Evolutionary conservation across 1,140 invertebrate species (phyloP).

Genomic region (Dendrolimus kikuchii): DNA sequence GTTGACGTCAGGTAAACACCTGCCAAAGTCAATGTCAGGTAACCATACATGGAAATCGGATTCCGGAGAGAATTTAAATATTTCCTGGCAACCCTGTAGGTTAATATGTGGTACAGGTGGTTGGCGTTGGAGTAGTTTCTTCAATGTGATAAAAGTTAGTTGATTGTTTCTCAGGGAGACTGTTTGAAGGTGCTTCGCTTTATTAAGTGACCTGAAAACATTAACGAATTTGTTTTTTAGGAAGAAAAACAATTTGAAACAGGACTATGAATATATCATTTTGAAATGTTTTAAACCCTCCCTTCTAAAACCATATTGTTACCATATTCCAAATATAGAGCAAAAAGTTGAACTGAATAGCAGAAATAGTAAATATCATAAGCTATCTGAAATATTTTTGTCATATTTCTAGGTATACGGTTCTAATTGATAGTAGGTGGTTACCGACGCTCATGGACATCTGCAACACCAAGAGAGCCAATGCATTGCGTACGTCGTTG

Average conservation of each 20-base stretch:
- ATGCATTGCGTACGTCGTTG: too few relatives aligned
- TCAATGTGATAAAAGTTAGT: constrained; percentile 63
- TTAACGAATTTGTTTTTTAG: constrained; percentile 8
- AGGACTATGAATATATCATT: too few relatives aligned
- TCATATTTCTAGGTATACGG: too few relatives aligned
- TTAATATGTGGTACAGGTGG: constrained; percentile 62
- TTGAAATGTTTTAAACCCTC: too few relatives aligned
- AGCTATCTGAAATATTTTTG: too few relatives aligned
- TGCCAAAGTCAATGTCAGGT: constrained; percentile 52
- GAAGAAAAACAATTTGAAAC: background rate
- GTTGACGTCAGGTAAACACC: constrained; percentile 59
- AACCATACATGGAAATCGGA: constrained; percentile 65
- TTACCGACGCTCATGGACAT: too few relatives aligned
- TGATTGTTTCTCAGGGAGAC: constrained; percentile 54
- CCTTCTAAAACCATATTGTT: too few relatives aligned
- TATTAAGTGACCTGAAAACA: constrained; percentile 46
- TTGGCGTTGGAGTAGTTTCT: constrained; percentile 60
- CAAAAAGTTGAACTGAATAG: too few relatives aligned
- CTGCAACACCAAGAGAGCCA: too few relatives aligned
- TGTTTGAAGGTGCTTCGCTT: constrained; percentile 55
- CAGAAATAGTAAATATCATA: too few relatives aligned
- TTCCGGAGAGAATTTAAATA: constrained; percentile 66
- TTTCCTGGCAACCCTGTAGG: constrained; percentile 61
- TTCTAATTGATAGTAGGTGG: too few relatives aligned
- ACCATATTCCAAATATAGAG: too few relatives aligned